Percentiles rank a stretch among this genome's conserved stretches.
phyloP scores from a whole-genome alignment of 1,140 invertebrate species.

The Dufourea novaeangliae region DNA sequence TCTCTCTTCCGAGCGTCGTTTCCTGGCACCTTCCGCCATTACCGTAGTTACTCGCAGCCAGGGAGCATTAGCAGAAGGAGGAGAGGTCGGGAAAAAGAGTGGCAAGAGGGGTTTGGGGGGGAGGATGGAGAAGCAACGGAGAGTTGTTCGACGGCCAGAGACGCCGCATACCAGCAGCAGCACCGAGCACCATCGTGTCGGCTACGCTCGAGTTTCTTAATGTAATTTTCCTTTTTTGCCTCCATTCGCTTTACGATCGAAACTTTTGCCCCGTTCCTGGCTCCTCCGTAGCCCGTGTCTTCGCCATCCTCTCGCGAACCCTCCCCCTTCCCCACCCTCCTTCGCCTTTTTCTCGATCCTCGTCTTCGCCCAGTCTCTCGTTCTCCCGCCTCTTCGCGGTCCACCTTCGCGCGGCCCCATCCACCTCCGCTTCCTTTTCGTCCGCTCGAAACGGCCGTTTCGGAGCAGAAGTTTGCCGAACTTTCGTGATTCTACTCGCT shows the following conservation, averaged over 20 bases:
- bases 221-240: conserved; percentile 80
- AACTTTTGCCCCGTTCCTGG: conserved; percentile 71
- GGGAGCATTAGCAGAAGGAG: conserved; percentile 22
- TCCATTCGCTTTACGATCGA: conserved; percentile 79
- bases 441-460: conserved; percentile 42
- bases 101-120: background rate
- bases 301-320: conserved; percentile 53
- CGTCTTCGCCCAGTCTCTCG: conserved; percentile 64
- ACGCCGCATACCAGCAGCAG: conserved; percentile 67
- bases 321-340: conserved; percentile 42
- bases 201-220: conserved; percentile 77
- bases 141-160: conserved; percentile 27
- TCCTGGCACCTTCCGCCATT: conserved; percentile 6
- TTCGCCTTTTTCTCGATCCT: conserved; percentile 23
- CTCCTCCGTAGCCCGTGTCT: conserved; percentile 56
- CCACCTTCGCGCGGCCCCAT: conserved; percentile 38
- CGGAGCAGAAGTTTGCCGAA: conserved; percentile 58
- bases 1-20: background rate
- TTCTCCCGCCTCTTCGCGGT: conserved; percentile 40
- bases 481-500: conserved; percentile 57
- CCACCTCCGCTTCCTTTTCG: conserved; percentile 40
- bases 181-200: conserved; percentile 62
- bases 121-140: background rate
- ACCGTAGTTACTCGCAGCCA: conserved; percentile 23
- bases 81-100: background rate